Percentiles rank a stretch among this genome's conserved stretches.
phyloP scores from a whole-genome alignment of 35 echinoderm and acorn worm species.

The Ptychodera flava region DNA sequence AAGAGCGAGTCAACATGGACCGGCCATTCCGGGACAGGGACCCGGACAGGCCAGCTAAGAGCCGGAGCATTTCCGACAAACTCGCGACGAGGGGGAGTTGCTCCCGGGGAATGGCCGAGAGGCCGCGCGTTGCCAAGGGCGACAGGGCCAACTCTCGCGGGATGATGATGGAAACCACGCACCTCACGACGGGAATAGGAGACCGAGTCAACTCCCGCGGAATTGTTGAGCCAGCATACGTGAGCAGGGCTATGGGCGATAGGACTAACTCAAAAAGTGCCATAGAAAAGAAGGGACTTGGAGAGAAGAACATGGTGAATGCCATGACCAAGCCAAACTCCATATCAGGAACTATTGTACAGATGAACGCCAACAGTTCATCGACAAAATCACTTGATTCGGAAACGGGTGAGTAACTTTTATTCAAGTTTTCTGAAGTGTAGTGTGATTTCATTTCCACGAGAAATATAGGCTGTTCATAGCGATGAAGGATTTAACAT shows the following conservation, averaged over 20 bases:
- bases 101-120: background rate
- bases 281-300: background rate
- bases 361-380: background rate
- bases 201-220: background rate
- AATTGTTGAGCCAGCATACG: background rate
- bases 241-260: background rate
- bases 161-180: background rate
- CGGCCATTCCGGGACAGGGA: too few relatives aligned
- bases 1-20: too few relatives aligned
- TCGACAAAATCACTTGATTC: too few relatives aligned
- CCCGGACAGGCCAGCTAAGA: too few relatives aligned
- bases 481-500: too few relatives aligned
- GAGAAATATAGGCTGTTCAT: too few relatives aligned
- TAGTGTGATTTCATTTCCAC: too few relatives aligned
- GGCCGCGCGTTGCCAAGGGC: too few relatives aligned
- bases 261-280: background rate
- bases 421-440: too few relatives aligned
- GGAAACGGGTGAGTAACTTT: too few relatives aligned
- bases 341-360: background rate
- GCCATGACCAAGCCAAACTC: background rate
- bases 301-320: background rate
- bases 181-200: background rate
- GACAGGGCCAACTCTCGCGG: background rate
- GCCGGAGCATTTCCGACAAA: too few relatives aligned
- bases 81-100: background rate